phyloP scores from a whole-genome alignment of 1,140 invertebrate genomes.

The Tetranychus cinnabarinus region DNA sequence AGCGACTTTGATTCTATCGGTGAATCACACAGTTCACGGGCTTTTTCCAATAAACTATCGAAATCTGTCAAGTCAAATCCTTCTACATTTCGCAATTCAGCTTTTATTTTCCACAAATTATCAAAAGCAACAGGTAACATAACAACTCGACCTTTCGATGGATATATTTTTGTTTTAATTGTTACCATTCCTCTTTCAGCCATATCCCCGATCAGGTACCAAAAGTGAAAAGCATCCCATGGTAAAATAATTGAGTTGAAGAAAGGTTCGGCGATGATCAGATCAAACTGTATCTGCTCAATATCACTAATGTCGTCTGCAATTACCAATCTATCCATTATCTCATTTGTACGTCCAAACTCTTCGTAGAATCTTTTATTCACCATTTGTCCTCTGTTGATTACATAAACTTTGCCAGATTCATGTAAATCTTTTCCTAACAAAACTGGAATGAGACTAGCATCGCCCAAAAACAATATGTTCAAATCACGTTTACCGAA shows the following conservation, averaged over 20 bases:
- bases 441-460: constrained; percentile 46
- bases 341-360: neutral
- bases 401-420: neutral
- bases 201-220: constrained; percentile 30
- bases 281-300: constrained; percentile 24
- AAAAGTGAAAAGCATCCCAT: constrained; percentile 69
- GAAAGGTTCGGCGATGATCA: constrained; percentile 61
- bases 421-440: constrained; percentile 26
- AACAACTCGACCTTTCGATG: constrained; percentile 33
- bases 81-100: constrained; percentile 48
- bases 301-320: neutral
- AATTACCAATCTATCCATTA: neutral
- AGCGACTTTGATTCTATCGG: constrained; percentile 5
- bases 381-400: neutral
- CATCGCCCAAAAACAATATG: constrained; percentile 46
- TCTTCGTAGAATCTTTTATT: neutral
- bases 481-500: neutral
- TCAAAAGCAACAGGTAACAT: constrained; percentile 58
- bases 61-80: constrained; percentile 62
- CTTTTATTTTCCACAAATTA: constrained; percentile 73
- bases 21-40: neutral
- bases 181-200: constrained; percentile 19
- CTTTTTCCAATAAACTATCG: constrained; percentile 48
- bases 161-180: constrained; percentile 16
- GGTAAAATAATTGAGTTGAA: constrained; percentile 54